A percentile compares a stretch with the other conserved stretches of the same genome.
Evolutionary conservation across 2,113 vertebrate species (phyloP).

Genomic region (Scatophagus argus): DNA sequence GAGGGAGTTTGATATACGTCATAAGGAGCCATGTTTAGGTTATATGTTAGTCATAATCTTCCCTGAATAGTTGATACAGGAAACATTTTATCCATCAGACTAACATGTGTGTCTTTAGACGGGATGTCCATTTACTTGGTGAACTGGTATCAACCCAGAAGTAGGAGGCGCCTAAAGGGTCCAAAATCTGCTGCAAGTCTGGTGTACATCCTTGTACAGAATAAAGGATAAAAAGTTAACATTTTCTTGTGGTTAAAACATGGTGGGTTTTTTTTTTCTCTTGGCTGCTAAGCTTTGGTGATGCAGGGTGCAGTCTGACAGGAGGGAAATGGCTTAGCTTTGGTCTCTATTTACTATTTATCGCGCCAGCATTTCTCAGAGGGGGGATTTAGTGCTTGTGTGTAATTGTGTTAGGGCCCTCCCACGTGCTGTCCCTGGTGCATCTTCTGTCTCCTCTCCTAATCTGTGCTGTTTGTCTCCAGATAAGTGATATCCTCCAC

Average conservation of each 20-base stretch:
- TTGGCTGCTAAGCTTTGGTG: slow-evolving; percentile 27
- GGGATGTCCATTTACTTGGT: background rate
- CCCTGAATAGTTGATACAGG: slow-evolving; percentile 3
- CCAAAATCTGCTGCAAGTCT: slow-evolving; percentile 7
- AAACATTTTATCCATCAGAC: slow-evolving; percentile 40
- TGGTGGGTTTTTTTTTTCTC: slow-evolving; percentile 16
- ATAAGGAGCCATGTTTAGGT: slow-evolving; percentile 61
- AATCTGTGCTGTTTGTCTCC: slow-evolving; percentile 86
- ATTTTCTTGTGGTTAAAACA: background rate
- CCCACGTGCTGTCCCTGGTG: slow-evolving; percentile 82
- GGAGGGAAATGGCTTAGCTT: slow-evolving; percentile 71
- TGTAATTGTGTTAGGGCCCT: slow-evolving; percentile 85
- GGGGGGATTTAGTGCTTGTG: slow-evolving; percentile 78
- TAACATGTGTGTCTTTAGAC: slow-evolving; percentile 13
- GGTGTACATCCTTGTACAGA: background rate
- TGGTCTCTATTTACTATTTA: slow-evolving; percentile 77
- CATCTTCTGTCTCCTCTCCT: slow-evolving; percentile 84
- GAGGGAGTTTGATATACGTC: slow-evolving; percentile 60
- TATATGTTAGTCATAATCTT: slow-evolving; percentile 48
- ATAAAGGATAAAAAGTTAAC: background rate
- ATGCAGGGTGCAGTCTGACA: slow-evolving; percentile 53
- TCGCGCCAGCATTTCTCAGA: slow-evolving; percentile 68
- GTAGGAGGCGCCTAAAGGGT: background rate
- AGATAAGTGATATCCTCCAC: slow-evolving; percentile 83
- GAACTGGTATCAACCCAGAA: slow-evolving; percentile 2